Evolutionary conservation across 2,888 invertebrate species (phyloP), one percentile per base, ranked within the genome.

Genomic region (Perizoma flavofasciatum): DNA sequence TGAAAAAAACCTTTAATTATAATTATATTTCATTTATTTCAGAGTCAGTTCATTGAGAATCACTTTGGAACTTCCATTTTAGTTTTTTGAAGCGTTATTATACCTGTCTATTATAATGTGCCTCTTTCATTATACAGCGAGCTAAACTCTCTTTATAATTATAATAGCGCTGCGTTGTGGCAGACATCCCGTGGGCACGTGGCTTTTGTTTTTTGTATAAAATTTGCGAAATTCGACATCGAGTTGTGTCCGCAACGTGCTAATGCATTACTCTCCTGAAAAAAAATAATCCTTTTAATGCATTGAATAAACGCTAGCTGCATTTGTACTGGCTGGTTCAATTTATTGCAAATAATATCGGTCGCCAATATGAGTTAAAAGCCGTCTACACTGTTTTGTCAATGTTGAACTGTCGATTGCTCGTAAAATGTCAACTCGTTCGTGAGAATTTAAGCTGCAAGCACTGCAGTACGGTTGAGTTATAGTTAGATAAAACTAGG

Each of bases 231-330:
- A 61, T 54, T 41, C 45, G 22, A 44, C 32, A 49, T 45, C 50
- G 46, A 56, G 49, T 43, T 37, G 53, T 37, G 70, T 65, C 69
- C 62, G 67, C 66, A 74, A 75, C 69, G 66, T 81, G 78, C 70
- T 77, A 77, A 74, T 78, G 76, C 72, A 80, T 73, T 72, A 73
- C 71, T 64, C 55, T 40, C 59, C 69, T 54, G 80, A 80, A 77
- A 77, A 73, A 73, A 75, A 75, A 74, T 79, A 79, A 79, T 81
- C 77, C 74, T 61, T 69, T 70, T 74, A 73, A 75, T 74, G 70
- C 70, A 65, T 65, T 74, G 72, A 78, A 78, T 78, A 77, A 77
- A 80, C 75, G 74, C 68, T 67, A 65, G 69, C 71, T 74, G 73
- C 71, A 78, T 73, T 73, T 70, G 71, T 71, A 73, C 60, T 55